These are phyloP conservation scores for Pogoniulus pusillus DNA, from an alignment of 2,797 vertebrate species.

Conservation along the genomic window DNA sequence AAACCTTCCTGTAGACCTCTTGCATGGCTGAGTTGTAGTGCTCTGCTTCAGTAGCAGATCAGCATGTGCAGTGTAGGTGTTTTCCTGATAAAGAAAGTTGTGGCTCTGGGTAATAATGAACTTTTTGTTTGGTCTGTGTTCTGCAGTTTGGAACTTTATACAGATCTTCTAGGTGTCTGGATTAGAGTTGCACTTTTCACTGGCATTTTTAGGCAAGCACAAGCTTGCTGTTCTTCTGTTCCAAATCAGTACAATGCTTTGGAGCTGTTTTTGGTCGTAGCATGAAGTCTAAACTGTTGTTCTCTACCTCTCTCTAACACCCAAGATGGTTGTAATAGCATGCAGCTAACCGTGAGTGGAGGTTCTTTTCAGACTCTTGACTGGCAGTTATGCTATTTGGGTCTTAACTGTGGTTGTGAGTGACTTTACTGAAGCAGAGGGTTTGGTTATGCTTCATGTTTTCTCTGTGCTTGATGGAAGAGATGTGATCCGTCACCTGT, in stretches of 20 bases:
- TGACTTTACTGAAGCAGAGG: neutral
- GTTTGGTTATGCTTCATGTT: neutral
- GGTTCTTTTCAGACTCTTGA: neutral
- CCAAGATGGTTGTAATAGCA: neutral
- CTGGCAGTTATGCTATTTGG: neutral
- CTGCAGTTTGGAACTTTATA: neutral
- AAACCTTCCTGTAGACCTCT: neutral
- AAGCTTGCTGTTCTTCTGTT: neutral
- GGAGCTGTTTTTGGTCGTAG: neutral
- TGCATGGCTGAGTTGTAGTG: neutral
- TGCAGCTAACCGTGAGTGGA: neutral
- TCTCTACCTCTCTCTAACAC: neutral
- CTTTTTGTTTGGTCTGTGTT: neutral
- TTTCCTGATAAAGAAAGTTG: neutral
- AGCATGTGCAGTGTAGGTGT: neutral
- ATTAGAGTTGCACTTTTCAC: neutral
- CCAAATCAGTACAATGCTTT: neutral
- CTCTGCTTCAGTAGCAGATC: neutral
- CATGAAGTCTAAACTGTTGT: neutral
- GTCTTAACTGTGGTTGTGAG: neutral
- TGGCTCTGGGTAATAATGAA: neutral
- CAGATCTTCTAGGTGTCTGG: neutral
- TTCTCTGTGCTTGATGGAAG: fast-evolving
- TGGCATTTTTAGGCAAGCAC: neutral
- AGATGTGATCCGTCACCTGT: neutral